Evolutionary conservation across 37 sponge, comb jelly and placozoan genomes (phyloP), one percentile per base, ranked within the genome.

Genomic region (Cladorhizidae sp.): DNA sequence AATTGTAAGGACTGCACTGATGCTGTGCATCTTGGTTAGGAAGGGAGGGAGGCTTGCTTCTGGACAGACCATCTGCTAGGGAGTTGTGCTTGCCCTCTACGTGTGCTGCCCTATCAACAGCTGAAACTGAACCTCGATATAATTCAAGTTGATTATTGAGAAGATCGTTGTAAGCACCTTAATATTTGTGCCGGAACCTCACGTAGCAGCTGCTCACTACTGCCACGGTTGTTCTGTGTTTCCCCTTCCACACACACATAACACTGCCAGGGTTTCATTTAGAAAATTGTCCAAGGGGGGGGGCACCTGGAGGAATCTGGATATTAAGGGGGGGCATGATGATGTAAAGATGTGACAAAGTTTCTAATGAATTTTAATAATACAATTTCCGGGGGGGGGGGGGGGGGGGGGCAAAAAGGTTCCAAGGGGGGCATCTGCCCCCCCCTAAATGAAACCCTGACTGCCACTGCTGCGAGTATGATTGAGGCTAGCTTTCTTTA

Each of bases 401-500:
- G n/a, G n/a, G n/a, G n/a, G n/a, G n/a, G n/a, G n/a, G n/a, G n/a
- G n/a, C n/a, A n/a, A n/a, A n/a, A n/a, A n/a, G n/a, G n/a, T n/a
- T n/a, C n/a, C n/a, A n/a, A n/a, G n/a, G n/a, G n/a, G n/a, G n/a
- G n/a, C n/a, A n/a, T n/a, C n/a, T n/a, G n/a, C n/a, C n/a, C n/a
- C n/a, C n/a, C n/a, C n/a, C n/a, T n/a, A n/a, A n/a, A n/a, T n/a
- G n/a, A n/a, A n/a, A n/a, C n/a, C n/a, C n/a, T n/a, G n/a, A n/a
- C n/a, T n/a, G n/a, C n/a, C 11, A 35, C 55, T 28, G 68, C 56
- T 17, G 80, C 84, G 17, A 89, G 20, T 31, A 89, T 12, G 28
- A 83, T 64, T 15, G 84, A 80, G 50, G 77, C 3, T 20, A 89
- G 84, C 68, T 89, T 84, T n/a, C 67, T 89, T 89, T 23, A 35